Percentiles rank a stretch among this genome's conserved stretches.
These are phyloP conservation scores for Serranus cabrilla DNA, from an alignment of 2,797 vertebrate genomes.

Conservation along the genomic window DNA sequence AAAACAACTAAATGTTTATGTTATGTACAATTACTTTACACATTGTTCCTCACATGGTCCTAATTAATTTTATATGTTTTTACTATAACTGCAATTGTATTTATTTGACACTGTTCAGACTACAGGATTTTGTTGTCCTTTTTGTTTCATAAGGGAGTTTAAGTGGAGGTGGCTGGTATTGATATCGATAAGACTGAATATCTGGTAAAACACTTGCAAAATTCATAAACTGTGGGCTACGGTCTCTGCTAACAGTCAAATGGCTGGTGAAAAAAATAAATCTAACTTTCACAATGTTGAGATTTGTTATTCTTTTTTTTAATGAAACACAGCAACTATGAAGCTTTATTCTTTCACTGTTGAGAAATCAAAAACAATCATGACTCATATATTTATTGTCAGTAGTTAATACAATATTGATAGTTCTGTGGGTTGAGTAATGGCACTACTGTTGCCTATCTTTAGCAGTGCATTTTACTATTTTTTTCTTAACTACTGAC, in stretches of 20 bases:
- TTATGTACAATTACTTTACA: conserved; percentile 58
- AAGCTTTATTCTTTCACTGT: background rate
- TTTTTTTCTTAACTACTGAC: background rate
- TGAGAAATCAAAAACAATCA: background rate
- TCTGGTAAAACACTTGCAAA: conserved; percentile 51
- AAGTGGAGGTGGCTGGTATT: conserved; percentile 37
- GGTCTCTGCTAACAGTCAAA: conserved; percentile 51
- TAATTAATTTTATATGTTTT: conserved; percentile 68
- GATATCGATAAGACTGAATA: conserved; percentile 31
- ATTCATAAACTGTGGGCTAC: conserved; percentile 34
- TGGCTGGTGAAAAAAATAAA: conserved; percentile 72
- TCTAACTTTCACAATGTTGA: conserved; percentile 62
- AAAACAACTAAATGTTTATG: conserved; percentile 33
- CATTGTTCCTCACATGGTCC: conserved; percentile 60
- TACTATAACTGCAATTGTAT: conserved; percentile 73
- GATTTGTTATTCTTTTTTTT: conserved; percentile 3
- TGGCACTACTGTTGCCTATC: background rate
- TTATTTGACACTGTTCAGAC: conserved; percentile 79
- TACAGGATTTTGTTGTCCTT: conserved; percentile 43
- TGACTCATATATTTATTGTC: background rate
- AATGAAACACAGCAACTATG: background rate
- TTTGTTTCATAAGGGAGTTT: conserved; percentile 49
- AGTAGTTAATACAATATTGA: background rate
- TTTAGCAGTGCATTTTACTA: too few relatives aligned
- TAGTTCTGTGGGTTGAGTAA: background rate